Percentiles rank a stretch among this genome's conserved stretches.
These are phyloP conservation scores for Tympanuchus pallidicinctus DNA, from an alignment of 2,113 vertebrate genomes.

Conservation along the genomic window DNA sequence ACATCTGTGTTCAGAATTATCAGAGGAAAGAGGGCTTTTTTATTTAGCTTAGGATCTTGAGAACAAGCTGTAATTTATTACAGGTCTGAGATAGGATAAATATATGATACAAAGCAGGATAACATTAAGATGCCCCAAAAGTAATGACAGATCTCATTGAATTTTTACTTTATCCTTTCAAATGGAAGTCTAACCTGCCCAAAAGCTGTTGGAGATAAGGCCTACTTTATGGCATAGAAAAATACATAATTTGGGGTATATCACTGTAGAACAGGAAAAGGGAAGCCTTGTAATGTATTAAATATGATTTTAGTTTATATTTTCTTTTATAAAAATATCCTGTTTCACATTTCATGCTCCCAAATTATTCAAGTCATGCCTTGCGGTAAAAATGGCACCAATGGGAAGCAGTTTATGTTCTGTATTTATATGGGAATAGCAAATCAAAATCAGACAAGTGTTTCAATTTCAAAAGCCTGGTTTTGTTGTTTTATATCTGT, in stretches of 20 bases:
- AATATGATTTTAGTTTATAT: not conserved
- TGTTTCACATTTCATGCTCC: slow-evolving; percentile 58
- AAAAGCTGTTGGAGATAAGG: not conserved
- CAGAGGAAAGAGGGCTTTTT: not conserved
- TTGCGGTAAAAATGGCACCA: slow-evolving; percentile 42
- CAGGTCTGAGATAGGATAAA: not conserved
- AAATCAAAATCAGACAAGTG: slow-evolving; percentile 67
- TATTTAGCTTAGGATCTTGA: not conserved
- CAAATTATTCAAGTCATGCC: slow-evolving; percentile 3
- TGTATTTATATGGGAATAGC: slow-evolving; percentile 31
- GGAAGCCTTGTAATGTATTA: not conserved
- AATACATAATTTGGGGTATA: not conserved
- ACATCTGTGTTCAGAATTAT: not conserved
- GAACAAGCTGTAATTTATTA: not conserved
- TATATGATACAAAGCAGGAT: not conserved
- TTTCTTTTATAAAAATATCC: slow-evolving; percentile 7
- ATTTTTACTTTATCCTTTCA: not conserved
- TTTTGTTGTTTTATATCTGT: slow-evolving; percentile 47
- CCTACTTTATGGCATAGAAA: not conserved
- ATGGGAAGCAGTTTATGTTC: slow-evolving; percentile 49
- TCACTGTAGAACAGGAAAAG: not conserved
- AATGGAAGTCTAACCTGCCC: not conserved
- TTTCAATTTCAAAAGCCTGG: slow-evolving; percentile 54
- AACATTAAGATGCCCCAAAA: not conserved
- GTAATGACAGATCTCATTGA: not conserved